Conservation (phyloP, 2,888 invertebrate species). For the Brachylomia viminalis region DNA sequence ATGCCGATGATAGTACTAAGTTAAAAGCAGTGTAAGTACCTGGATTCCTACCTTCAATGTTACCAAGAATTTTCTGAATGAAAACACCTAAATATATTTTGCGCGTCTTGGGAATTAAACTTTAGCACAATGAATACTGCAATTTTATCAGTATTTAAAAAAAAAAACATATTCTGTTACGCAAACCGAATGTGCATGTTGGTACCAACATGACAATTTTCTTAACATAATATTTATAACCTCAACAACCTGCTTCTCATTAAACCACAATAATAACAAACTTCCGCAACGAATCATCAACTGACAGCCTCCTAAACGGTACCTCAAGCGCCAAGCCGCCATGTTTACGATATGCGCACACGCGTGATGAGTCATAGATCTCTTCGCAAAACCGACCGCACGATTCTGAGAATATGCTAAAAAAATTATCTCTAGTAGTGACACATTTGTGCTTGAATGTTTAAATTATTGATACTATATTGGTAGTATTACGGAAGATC, state of each 20-base stretch:
- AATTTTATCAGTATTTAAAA: too few species aligned
- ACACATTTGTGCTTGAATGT: neutral
- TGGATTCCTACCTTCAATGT: neutral
- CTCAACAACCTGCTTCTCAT: slow-evolving; percentile 1
- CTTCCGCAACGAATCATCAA: neutral
- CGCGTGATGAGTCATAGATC: neutral
- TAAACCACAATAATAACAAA: neutral
- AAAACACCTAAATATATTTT: too few species aligned
- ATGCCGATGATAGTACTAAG: neutral
- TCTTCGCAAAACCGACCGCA: neutral
- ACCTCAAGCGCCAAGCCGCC: slow-evolving; percentile 1
- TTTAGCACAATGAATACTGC: too few species aligned
- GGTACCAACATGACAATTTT: neutral
- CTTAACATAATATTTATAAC: neutral
- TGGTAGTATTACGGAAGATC: neutral
- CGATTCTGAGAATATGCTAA: neutral
- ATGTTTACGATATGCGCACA: slow-evolving; percentile 12
- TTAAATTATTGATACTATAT: neutral
- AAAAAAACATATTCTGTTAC: too few species aligned
- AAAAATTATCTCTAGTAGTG: neutral
- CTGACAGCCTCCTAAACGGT: slow-evolving; percentile 15
- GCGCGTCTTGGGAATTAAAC: neutral
- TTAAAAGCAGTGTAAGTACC: neutral
- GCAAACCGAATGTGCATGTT: too few species aligned
- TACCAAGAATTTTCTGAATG: neutral